Base-by-base conservation (phyloP, 2,113 vertebrate genomes). In the Nansenia antarctica region DNA sequence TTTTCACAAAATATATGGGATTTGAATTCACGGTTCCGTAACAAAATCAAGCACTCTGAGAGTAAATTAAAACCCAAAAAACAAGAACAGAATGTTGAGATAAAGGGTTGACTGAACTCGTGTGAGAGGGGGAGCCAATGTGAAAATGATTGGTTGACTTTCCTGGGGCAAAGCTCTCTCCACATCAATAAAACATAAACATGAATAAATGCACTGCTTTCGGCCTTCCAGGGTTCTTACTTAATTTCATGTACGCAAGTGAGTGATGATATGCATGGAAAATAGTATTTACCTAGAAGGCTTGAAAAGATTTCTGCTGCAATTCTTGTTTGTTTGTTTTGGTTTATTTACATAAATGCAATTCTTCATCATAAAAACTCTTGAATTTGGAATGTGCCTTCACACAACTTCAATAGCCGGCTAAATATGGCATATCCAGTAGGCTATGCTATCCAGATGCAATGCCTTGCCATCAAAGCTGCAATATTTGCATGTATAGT, bases 141-240 rank as follows among this genome's bases (percentile, higher is more conserved):
- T 83, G 73, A 85, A 88, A 86, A 91, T 91, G 87, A 92, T 91
- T 92, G 88, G 88, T 90, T 90, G 86, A 87, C 87, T 90, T 88
- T 90, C 89, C 86, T 1, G 73, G 73, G 89, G 90, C 90, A 88
- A 85, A 89, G 82, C 84, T 90, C 81, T 90, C 81, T 86, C 85
- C 86, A 85, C 89, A 92, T 92, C 91, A 92, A 92, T 92, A 92
- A 91, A 92, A 91, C 90, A 91, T 92, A 91, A 92, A 90, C 85
- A 90, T 91, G 88, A 91, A 91, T 92, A 92, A 91, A 89, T 89
- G 82, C 87, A 83, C 86, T 82, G 86, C 87, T 88, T 89, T 86
- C 80, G 84, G 82, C 83, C 86, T 90, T 86, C 78, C 84, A 85
- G 86, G 86, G 85, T 84, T 84, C 87, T 87, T 88, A 86, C 86